Conservation (phyloP, 2,797 vertebrate species). For the Mormyrus hasselquistii region DNA sequence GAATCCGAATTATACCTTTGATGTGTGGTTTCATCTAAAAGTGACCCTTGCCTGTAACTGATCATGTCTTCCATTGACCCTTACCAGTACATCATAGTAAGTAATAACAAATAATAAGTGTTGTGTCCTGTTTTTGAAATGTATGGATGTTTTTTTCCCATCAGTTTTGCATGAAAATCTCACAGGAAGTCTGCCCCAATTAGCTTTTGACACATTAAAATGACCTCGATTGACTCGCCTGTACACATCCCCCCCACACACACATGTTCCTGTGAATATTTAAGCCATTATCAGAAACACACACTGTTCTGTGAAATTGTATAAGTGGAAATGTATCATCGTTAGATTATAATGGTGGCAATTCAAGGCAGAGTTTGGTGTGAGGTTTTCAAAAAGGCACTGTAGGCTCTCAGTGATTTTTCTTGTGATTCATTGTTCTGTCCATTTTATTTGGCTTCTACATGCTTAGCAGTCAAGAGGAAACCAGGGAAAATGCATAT, state of each 20-base stretch:
- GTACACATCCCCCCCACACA: not conserved
- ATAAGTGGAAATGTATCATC: not conserved
- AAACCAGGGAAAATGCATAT: not conserved
- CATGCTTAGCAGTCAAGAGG: not conserved
- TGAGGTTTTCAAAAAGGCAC: not conserved
- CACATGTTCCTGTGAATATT: not conserved
- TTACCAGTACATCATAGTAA: constrained; percentile 87
- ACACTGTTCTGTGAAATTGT: not conserved
- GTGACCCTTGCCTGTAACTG: constrained; percentile 22
- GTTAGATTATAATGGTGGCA: not conserved
- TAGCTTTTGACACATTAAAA: not conserved
- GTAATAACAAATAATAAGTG: constrained; percentile 49
- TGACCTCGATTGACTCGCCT: not conserved
- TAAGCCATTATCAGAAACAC: not conserved
- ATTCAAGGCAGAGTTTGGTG: not conserved
- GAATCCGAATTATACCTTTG: constrained; percentile 34
- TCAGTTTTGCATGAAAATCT: not conserved
- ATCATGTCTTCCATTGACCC: constrained; percentile 82
- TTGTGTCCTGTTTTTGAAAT: not conserved
- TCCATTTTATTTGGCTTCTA: not conserved
- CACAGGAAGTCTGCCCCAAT: not conserved
- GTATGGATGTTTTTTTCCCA: not conserved
- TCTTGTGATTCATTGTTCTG: not conserved
- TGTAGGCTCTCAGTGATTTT: not conserved
- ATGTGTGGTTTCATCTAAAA: constrained; percentile 22